Conservation (phyloP, 2,797 vertebrate species). For the Graptemys geographica region DNA sequence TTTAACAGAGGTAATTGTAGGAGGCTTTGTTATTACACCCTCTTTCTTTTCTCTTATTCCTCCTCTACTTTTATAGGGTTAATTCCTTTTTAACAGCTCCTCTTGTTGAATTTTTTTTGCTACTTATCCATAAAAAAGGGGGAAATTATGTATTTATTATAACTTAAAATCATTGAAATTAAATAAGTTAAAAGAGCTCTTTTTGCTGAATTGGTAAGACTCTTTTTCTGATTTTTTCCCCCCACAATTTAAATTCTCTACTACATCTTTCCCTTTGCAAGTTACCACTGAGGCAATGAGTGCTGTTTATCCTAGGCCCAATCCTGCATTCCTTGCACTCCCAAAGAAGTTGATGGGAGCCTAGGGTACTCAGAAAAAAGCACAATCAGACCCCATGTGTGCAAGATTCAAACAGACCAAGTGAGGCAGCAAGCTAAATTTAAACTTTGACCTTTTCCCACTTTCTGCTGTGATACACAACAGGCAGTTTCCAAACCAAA, state of each 20-base stretch:
- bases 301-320: background rate
- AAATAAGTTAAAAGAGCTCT: background rate
- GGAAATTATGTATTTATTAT: background rate
- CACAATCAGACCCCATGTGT: background rate
- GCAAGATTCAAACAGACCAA: conserved; percentile 21
- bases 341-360: rapidly evolving
- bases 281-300: background rate
- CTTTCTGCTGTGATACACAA: conserved; percentile 52
- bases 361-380: background rate
- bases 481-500: conserved; percentile 47
- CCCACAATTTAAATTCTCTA: background rate
- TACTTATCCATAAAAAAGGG: background rate
- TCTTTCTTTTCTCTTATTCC: background rate
- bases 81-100: background rate
- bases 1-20: background rate
- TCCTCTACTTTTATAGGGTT: background rate
- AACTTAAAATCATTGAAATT: background rate
- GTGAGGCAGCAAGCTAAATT: conserved; percentile 16
- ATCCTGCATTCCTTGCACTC: background rate
- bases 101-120: background rate
- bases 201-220: conserved; percentile 12
- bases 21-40: background rate
- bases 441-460: conserved; percentile 67
- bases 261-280: background rate
- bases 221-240: background rate